Evolutionary conservation across 1,140 invertebrate species (phyloP).

Genomic region (Ceratosolen fusciceps): DNA sequence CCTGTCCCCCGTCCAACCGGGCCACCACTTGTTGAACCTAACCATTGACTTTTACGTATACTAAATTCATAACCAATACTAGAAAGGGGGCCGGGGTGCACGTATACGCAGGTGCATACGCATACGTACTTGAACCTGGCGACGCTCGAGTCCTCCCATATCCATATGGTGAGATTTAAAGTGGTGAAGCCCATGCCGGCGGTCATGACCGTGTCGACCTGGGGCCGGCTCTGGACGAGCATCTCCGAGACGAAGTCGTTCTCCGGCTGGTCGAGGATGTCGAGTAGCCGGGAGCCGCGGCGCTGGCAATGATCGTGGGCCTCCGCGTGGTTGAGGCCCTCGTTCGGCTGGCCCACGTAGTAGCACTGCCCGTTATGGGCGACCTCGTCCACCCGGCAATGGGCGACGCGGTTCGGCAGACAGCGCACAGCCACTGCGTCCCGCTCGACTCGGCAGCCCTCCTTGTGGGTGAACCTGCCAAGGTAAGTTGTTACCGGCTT

Average conservation of each 20-base stretch:
- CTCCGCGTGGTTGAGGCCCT: constrained; percentile 69
- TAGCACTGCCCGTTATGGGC: constrained; percentile 70
- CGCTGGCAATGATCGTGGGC: constrained; percentile 68
- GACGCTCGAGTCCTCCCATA: constrained; percentile 71
- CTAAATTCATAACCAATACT: too few relatives aligned
- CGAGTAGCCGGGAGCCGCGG: constrained; percentile 69
- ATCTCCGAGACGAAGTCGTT: constrained; percentile 76
- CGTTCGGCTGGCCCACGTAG: constrained; percentile 62
- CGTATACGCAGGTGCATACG: too few relatives aligned
- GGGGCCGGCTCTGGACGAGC: constrained; percentile 66
- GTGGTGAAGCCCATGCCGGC: constrained; percentile 72
- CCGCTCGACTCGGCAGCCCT: constrained; percentile 61
- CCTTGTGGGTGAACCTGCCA: constrained; percentile 60
- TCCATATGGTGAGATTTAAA: constrained; percentile 69
- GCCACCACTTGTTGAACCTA: constrained; percentile 68
- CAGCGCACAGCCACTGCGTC: constrained; percentile 71
- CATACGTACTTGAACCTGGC: constrained; percentile 64
- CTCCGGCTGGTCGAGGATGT: constrained; percentile 73
- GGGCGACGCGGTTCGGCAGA: constrained; percentile 66
- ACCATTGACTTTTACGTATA: too few relatives aligned
- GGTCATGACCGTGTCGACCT: constrained; percentile 71
- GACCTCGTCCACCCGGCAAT: constrained; percentile 69
- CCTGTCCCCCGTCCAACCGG: constrained; percentile 65
- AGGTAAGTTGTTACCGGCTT: neutral
- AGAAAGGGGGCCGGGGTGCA: too few relatives aligned